Evolutionary conservation across 2,888 invertebrate species (phyloP).

Genomic region (Argynnis bischoffii): DNA sequence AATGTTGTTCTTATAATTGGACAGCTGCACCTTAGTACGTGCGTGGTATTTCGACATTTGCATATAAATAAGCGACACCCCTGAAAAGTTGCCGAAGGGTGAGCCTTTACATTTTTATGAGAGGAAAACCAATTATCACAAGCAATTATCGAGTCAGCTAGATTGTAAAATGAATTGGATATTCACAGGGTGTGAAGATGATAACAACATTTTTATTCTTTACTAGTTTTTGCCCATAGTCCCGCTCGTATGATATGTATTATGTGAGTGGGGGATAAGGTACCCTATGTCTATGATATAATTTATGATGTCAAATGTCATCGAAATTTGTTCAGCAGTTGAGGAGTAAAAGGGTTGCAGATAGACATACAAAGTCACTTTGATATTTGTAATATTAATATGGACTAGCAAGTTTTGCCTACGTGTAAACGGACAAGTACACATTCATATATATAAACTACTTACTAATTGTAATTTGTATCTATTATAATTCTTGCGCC

Average conservation of each 20-base stretch:
- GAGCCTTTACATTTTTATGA: conserved; percentile 71
- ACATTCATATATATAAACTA: no score
- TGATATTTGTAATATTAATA: no score
- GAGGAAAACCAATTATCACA: conserved; percentile 76
- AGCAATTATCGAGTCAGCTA: conserved; percentile 75
- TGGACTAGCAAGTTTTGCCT: no score
- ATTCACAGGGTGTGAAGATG: conserved; percentile 19
- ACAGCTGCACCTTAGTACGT: conserved; percentile 74
- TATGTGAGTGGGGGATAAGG: not conserved
- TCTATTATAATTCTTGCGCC: no score
- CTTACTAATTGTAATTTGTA: no score
- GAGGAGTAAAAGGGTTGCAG: no score
- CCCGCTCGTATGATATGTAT: not conserved
- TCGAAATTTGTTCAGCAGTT: no score
- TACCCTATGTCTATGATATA: no score
- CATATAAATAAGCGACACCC: conserved; percentile 78
- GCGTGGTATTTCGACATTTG: conserved; percentile 75
- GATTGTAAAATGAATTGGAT: conserved; percentile 58
- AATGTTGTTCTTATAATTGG: conserved; percentile 78
- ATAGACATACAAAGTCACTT: no score
- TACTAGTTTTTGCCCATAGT: no score
- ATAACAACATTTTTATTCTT: conserved; percentile 15
- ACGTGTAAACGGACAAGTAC: no score
- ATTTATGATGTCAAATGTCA: no score
- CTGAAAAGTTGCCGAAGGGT: conserved; percentile 61